Percentiles rank a stretch among this genome's conserved stretches.
Evolutionary conservation across 2,888 invertebrate genomes (phyloP).

Genomic region (Abscondita cerata): DNA sequence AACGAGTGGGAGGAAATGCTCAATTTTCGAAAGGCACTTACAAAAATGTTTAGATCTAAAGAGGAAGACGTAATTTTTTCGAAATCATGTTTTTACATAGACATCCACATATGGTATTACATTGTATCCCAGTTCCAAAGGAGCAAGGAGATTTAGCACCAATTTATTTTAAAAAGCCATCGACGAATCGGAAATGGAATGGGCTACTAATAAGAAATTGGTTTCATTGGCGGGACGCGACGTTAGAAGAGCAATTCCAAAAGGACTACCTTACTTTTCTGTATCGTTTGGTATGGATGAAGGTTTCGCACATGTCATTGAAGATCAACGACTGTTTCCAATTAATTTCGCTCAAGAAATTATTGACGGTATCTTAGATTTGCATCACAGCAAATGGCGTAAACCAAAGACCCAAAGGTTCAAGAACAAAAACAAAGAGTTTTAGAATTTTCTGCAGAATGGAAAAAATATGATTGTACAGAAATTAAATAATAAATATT

Average conservation of each 20-base stretch:
- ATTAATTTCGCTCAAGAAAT: constrained; percentile 93
- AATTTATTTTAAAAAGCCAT: constrained; percentile 99
- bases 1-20: constrained; percentile 92
- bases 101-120: constrained; percentile 84
- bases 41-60: constrained; percentile 75
- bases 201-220: constrained; percentile 94
- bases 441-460: constrained; percentile 72
- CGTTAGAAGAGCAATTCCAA: constrained; percentile 84
- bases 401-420: constrained; percentile 79
- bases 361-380: constrained; percentile 92
- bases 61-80: constrained; percentile 87
- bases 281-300: constrained; percentile 91
- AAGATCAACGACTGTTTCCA: constrained; percentile 89
- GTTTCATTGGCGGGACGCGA: constrained; percentile 74
- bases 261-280: constrained; percentile 93
- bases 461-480: constrained; percentile 72
- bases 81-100: constrained; percentile 71
- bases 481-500: constrained; percentile 19
- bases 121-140: constrained; percentile 86
- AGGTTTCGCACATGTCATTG: constrained; percentile 97
- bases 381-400: constrained; percentile 86
- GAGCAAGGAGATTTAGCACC: constrained; percentile 89
- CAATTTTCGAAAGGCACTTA: constrained; percentile 79
- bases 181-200: constrained; percentile 92
- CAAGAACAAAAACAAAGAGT: constrained; percentile 78